Percentiles rank a stretch among this genome's conserved stretches.
These are phyloP conservation scores for Hyaena hyaena DNA, from an alignment of 2,113 vertebrate species.

Conservation along the genomic window DNA sequence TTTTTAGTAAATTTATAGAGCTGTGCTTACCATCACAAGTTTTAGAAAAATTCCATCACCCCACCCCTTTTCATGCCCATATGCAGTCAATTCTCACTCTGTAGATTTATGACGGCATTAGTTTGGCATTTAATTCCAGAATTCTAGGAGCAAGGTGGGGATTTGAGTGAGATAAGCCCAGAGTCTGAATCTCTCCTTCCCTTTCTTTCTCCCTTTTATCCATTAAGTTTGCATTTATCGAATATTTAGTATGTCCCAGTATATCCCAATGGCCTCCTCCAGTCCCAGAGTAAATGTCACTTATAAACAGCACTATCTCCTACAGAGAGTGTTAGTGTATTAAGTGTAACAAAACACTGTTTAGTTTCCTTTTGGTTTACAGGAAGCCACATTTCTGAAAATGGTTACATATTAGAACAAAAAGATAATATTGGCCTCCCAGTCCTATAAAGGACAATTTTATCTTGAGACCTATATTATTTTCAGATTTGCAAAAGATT, in stretches of 20 bases:
- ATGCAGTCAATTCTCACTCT: not conserved
- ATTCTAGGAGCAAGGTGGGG: not conserved
- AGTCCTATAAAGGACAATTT: not conserved
- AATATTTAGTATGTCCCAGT: not conserved
- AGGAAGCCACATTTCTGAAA: not conserved
- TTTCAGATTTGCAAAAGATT: constrained; percentile 48
- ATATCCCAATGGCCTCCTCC: not conserved
- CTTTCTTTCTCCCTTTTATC: not conserved
- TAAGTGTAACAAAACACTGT: not conserved
- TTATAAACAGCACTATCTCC: not conserved
- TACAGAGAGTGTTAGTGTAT: not conserved
- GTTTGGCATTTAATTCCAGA: not conserved
- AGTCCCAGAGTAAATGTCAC: not conserved
- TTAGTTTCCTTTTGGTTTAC: not conserved
- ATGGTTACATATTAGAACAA: not conserved
- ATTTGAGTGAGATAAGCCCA: not conserved
- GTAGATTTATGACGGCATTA: not conserved
- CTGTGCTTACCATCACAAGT: not conserved
- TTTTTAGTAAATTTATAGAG: not conserved
- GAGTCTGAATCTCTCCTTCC: not conserved
- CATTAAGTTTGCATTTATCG: not conserved
- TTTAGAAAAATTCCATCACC: not conserved
- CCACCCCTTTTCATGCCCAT: not conserved
- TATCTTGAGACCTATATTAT: not conserved
- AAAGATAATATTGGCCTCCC: not conserved